Conservation (phyloP, 2,888 invertebrate species). For the Polia nebulosa region DNA sequence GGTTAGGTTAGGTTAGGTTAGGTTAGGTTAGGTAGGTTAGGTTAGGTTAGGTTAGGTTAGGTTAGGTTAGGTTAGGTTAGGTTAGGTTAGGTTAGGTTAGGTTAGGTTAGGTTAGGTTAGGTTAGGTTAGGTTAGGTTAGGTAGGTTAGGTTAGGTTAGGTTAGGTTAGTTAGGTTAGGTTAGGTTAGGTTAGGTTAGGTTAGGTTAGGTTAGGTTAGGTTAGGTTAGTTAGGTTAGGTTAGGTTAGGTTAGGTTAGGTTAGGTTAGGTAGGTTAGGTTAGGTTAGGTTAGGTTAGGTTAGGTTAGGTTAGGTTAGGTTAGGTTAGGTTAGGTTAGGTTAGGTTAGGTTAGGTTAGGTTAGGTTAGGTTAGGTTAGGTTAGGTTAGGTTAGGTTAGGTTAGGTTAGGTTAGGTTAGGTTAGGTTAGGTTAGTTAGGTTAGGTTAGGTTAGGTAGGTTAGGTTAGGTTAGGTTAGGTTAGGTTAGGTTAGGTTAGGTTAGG, state of each 20-base stretch:
- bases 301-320: too few relatives aligned
- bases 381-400: slow-evolving; percentile 62
- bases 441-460: slow-evolving; percentile 58
- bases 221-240: background rate
- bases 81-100: slow-evolving; percentile 61
- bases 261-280: slow-evolving; percentile 3
- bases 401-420: slow-evolving; percentile 66
- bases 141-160: slow-evolving; percentile 43
- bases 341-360: slow-evolving; percentile 67
- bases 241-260: slow-evolving; percentile 3
- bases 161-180: slow-evolving; percentile 48
- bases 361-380: slow-evolving; percentile 67
- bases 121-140: slow-evolving; percentile 47
- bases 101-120: slow-evolving; percentile 56
- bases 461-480: slow-evolving; percentile 54
- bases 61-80: slow-evolving; percentile 57
- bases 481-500: slow-evolving; percentile 42
- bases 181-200: slow-evolving; percentile 31
- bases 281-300: slow-evolving; percentile 1
- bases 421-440: slow-evolving; percentile 59
- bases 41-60: slow-evolving; percentile 58
- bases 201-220: slow-evolving; percentile 3
- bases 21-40: slow-evolving; percentile 58
- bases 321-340: slow-evolving; percentile 67
- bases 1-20: slow-evolving; percentile 55